Evolutionary conservation across 2,797 vertebrate genomes (phyloP), one percentile per base, ranked within the genome.

Genomic region (Fundulus diaphanus): DNA sequence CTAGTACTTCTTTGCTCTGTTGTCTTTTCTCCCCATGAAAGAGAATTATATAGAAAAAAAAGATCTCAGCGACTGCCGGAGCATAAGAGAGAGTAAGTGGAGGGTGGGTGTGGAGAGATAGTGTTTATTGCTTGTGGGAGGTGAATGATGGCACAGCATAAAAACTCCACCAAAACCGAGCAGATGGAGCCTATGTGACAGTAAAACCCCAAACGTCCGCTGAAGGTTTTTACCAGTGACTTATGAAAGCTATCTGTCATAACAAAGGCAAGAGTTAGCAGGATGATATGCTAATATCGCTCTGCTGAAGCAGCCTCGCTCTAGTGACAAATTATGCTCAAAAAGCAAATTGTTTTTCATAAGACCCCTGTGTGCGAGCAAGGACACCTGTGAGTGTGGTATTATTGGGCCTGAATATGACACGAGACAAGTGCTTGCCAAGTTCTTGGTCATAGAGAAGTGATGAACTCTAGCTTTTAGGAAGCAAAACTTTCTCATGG

Each of bases 161-260:
- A 95, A 92, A 95, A 91, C 86, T 80, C 86, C 82, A 89, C 92
- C 90, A 92, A 94, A 94, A 93, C 78, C 68, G 91, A 95, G 90
- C 95, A 96, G 95, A 95, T 95, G 95, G 95, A 95, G 92, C 88
- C 92, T 92, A 86, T 92, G 93, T 95, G 94, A 95, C 92, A 94
- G 94, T 95, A 95, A 96, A 96, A 94, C 88, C 91, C 92, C 92
- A 93, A 95, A 94, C 92, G 93, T 93, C 94, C 90, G 78, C 82
- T 90, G 89, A 93, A 94, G 93, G 91, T 92, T 94, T 93, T 93
- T 93, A 93, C 88, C 88, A 84, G 94, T 95, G 94, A 95, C 94
- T 95, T 96, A 96, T 95, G 94, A 95, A 95, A 95, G 94, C 93
- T 91, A 94, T 95, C 92, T 94, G 93, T 96, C 94, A 95, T 92